Evolutionary conservation across 2,113 vertebrate genomes (phyloP).

Genomic region (Ascaphus truei): DNA sequence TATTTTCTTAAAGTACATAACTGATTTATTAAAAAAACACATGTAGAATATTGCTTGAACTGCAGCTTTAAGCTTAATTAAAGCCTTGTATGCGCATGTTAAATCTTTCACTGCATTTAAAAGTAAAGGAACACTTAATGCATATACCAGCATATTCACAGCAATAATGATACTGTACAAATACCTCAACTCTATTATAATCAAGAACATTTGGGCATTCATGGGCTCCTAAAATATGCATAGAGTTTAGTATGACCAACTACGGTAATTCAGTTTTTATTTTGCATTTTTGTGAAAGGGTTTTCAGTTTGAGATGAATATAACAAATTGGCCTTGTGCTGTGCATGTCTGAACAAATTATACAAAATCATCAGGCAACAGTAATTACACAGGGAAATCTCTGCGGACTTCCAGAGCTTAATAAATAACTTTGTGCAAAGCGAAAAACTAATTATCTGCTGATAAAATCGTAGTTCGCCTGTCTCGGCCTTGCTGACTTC

Average conservation of each 20-base stretch:
- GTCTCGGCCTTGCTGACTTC: conserved; percentile 33
- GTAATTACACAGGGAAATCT: conserved; percentile 29
- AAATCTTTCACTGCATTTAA: too few species aligned
- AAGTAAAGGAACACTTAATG: too few species aligned
- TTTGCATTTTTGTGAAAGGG: not conserved
- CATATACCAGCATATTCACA: too few species aligned
- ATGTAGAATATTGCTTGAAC: too few species aligned
- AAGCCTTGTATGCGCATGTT: too few species aligned
- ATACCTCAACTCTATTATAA: too few species aligned
- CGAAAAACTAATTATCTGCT: conserved; percentile 40
- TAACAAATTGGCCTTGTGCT: conserved; percentile 29
- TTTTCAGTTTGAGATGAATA: conserved; percentile 3
- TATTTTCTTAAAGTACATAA: too few species aligned
- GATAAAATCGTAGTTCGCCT: conserved; percentile 34
- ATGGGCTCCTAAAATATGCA: not conserved
- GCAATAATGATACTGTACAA: too few species aligned
- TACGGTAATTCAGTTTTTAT: not conserved
- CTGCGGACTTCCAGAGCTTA: conserved; percentile 20
- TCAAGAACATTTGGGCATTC: not conserved
- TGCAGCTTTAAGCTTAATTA: too few species aligned
- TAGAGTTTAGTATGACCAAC: not conserved
- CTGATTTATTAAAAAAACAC: too few species aligned
- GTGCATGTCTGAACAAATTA: not conserved
- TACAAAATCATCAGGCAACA: conserved; percentile 19
- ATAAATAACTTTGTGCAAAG: conserved; percentile 35